Evolutionary conservation across 2,797 vertebrate species (phyloP).

Genomic region (Pseudochromis fuscus): DNA sequence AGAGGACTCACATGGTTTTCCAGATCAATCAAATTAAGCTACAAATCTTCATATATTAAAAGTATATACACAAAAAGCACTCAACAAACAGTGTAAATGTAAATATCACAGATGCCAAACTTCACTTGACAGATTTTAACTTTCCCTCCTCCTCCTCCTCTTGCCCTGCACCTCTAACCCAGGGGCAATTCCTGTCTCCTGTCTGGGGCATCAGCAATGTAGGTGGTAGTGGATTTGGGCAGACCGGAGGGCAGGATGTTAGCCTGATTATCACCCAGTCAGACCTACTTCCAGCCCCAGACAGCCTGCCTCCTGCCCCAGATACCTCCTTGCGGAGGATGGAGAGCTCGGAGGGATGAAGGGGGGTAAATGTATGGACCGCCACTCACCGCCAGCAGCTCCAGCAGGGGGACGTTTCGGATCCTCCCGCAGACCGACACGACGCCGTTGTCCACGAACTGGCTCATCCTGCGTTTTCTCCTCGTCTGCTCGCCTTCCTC

Average conservation of each 20-base stretch:
- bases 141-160: neutral
- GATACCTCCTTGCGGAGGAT: conserved; percentile 39
- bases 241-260: conserved; percentile 60
- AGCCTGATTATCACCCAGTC: conserved; percentile 57
- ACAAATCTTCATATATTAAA: too few relatives aligned
- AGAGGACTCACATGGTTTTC: neutral
- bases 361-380: conserved; percentile 9
- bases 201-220: conserved; percentile 43
- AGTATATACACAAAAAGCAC: too few relatives aligned
- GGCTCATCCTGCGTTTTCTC: conserved; percentile 64
- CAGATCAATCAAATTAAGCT: neutral
- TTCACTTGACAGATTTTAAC: conserved; percentile 21
- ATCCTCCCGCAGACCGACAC: conserved; percentile 54
- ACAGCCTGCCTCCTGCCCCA: conserved; percentile 67
- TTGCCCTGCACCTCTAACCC: conserved; percentile 39
- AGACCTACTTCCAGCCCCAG: conserved; percentile 68
- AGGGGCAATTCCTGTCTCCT: conserved; percentile 62
- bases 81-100: too few relatives aligned
- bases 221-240: conserved; percentile 49
- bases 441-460: conserved; percentile 43
- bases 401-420: conserved; percentile 63
- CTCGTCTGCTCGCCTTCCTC: conserved; percentile 36
- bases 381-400: conserved; percentile 75
- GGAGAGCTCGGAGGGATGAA: conserved; percentile 33
- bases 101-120: neutral